Evolutionary conservation across 2,797 vertebrate species (phyloP), one percentile per base, ranked within the genome.

Genomic region (Geotria australis): DNA sequence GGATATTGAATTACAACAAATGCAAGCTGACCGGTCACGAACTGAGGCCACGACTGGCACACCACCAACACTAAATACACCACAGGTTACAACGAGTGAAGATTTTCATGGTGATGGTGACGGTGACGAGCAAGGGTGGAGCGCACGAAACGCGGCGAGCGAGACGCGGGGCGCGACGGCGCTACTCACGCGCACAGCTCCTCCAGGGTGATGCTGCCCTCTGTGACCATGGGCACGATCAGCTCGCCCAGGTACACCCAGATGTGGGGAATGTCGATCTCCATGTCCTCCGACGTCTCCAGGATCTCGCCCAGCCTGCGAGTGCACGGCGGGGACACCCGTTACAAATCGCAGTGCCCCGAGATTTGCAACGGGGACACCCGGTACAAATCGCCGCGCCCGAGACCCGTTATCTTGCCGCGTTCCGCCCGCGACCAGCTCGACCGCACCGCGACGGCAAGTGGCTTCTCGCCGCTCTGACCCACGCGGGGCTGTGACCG

Each of bases 221-320:
- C 89, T 7, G 73, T 77, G 59, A 96, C 73, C 67, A 95, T 77
- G 47, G 89, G 89, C 1, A 74, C 74, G 64, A 91, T 79, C 57
- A 89, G 71, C 65, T 95, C 85, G 1, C 79, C 82, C 68, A 98
- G 69, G 73, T 96, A 98, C n/a, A 80, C 76, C 83, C 88, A 98
- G 65, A 98, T 81, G 57, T 93, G 85, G 0, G 89, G 86, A 65
- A 98, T 81, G 63, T 98, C 89, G 6, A 95, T 98, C 8, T 79
- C 84, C 83, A 95, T 94, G 68, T 96, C 91, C 57, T 96, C 91
- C 0, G 80, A 85, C 0, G 80, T 61, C 69, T 89, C 89, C 66
- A 96, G 68, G 62, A 88, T 83, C 65, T 89, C 84, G 58, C 72
- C 68, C 60, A 95, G 69, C 66, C 85, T 94, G 64, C 57, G 24